Base-by-base conservation (phyloP, 2,113 vertebrate species). In the Notechis scutatus region DNA sequence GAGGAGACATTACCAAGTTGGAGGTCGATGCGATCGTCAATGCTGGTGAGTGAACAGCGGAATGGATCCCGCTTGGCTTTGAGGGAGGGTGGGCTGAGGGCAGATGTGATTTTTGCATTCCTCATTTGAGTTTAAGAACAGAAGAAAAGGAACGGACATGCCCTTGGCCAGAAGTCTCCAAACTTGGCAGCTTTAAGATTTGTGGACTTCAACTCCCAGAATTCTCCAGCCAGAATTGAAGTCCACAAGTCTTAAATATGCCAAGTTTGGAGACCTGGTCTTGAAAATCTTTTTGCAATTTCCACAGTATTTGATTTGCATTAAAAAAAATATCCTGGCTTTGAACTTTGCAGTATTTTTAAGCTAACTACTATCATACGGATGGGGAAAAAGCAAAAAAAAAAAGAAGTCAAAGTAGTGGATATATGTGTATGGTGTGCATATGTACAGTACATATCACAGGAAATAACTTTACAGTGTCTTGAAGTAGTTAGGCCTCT, bases 11-110 rank as follows among this genome's bases (percentile, higher is more conserved):
- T 97, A 99, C 98, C 88, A 98, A 97, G 94, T 95, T 99, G 96
- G 98, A 99, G 97, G 97, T 99, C 26, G 98, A 98, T 0, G 98
- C 98, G 1, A 97, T 99, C 6, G 97, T 98, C 93, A 99, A 99
- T 4, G 98, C 98, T 90, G 98, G 99, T 99, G 95, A 96, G 97
- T 96, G 85, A 56, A 11, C 2, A 7, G n/a, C 18, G 29, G 87
- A 3, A 12, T 45, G 20, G 52, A 15, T 47, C 12, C 14, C 0
- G 1, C 89, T 93, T 92, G 14, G 23, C 47, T 74, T 88, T 2
- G 10, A 2, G 23, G 7, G 20, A 50, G 3, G 11, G 4, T 20
- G 26, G 39, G 3, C 8, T 24, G 45, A 26, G 50, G 8, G 47
- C 9, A n/a, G 29, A 20, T 39, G 18, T 81, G 74, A 39, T 42